Evolutionary conservation across 2,797 vertebrate genomes (phyloP).

Genomic region (Myotis pilosus): DNA sequence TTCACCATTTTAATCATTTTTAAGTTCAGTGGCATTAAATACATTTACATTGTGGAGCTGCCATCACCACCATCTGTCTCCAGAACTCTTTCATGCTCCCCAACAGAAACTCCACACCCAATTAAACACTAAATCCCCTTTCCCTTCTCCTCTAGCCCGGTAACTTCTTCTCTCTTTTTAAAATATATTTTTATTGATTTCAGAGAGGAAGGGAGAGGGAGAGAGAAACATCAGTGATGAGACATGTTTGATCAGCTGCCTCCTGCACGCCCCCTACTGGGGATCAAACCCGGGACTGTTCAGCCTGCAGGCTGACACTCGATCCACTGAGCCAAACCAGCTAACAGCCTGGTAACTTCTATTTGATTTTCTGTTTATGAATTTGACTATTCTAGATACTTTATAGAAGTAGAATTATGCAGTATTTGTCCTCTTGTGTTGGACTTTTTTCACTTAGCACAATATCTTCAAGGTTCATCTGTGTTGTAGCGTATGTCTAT

Average conservation of each 20-base stretch:
- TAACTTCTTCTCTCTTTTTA: background rate
- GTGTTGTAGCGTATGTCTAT: rapidly evolving
- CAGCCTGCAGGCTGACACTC: too few relatives aligned
- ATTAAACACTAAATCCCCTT: background rate
- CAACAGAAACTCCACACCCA: background rate
- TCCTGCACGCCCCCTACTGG: too few relatives aligned
- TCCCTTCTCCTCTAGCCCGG: background rate
- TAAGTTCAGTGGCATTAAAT: background rate
- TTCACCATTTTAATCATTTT: background rate
- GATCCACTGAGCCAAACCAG: too few relatives aligned
- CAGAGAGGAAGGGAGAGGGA: too few relatives aligned
- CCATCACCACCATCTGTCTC: background rate
- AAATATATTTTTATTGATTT: too few relatives aligned
- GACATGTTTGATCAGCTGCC: too few relatives aligned
- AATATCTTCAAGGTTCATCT: background rate
- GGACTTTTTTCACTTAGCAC: background rate
- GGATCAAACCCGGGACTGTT: too few relatives aligned
- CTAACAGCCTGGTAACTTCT: background rate
- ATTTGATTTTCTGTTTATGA: background rate
- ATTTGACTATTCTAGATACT: background rate
- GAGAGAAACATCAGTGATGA: too few relatives aligned
- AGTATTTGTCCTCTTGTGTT: background rate
- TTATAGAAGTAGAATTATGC: background rate
- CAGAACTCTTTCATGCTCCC: background rate
- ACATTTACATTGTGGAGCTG: too few relatives aligned